Conservation (phyloP, 2,888 invertebrate genomes). For the Limenitis camilla region DNA sequence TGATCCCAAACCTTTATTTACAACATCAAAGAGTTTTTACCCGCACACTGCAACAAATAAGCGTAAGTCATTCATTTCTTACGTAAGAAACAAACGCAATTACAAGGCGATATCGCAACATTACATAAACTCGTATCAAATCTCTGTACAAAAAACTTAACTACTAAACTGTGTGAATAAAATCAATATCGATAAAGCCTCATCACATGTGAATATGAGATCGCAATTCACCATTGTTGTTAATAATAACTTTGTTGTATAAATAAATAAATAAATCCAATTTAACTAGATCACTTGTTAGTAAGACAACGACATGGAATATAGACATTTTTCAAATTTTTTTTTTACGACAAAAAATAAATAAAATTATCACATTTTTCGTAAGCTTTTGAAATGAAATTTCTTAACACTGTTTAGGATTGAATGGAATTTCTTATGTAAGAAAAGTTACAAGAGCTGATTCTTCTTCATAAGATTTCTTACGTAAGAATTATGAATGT, state of each 20-base stretch:
- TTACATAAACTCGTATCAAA: slow-evolving; percentile 44
- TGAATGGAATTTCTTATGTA: no score
- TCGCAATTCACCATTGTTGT: slow-evolving; percentile 35
- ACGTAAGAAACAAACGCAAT: slow-evolving; percentile 16
- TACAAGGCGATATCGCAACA: slow-evolving; percentile 35
- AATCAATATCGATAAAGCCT: slow-evolving; percentile 48
- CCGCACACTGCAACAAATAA: slow-evolving; percentile 18
- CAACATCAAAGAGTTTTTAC: slow-evolving; percentile 11
- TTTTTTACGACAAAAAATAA: no score
- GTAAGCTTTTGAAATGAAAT: no score
- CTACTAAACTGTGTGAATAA: slow-evolving; percentile 42
- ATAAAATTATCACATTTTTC: no score
- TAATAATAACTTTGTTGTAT: slow-evolving; percentile 6
- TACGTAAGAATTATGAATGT: no score
- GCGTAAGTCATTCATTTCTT: slow-evolving; percentile 12
- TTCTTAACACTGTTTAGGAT: no score
- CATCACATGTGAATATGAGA: slow-evolving; percentile 58
- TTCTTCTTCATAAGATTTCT: no score
- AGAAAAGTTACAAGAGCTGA: no score
- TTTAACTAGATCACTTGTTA: not conserved
- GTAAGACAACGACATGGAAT: no score
- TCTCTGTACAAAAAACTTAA: slow-evolving; percentile 56
- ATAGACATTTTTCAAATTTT: no score
- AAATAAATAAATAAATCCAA: slow-evolving; percentile 9
- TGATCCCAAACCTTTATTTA: not conserved